Evolutionary conservation across 2,888 invertebrate genomes (phyloP), one percentile per base, ranked within the genome.

Genomic region (Epinotia nisella): DNA sequence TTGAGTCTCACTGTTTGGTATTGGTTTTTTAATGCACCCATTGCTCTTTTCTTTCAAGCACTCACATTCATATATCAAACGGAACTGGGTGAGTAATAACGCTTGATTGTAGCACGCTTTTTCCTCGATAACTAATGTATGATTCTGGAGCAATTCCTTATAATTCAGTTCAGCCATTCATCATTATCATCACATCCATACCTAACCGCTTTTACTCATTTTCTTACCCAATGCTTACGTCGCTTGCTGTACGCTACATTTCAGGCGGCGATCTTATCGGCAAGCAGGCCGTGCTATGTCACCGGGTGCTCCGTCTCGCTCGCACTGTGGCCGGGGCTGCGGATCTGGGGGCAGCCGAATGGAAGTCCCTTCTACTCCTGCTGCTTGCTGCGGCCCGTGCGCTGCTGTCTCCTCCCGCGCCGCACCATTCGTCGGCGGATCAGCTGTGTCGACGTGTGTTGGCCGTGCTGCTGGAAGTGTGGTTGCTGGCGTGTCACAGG

Each of bases 371-470:
- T 51, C 93, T 99, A 62, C 92, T 98, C 74, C 97, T 99, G 89
- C 94, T 99, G 77, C 93, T 99, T 75, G 86, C 90, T 0, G 92
- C 99, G 49, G 99, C 98, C 83, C 97, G 98, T 79, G 97, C 98
- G 10, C 93, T 99, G 53, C 94, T 99, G 75, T 96, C 98, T 1
- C 98, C 99, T 29, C 99, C 99, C 7, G 97, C 97, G 5, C 96
- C 98, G 41, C 97, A 97, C 91, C 98, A 98, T 90, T 97, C 98
- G 83, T 98, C 98, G n/a, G 98, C 98, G 0, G 98, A 98, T 87
- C 98, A 99, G 86, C 94, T 99, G 59, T 98, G 98, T 86, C 98
- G 99, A 88, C 94, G 99, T 49, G 98, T 99, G 67, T 94, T 99
- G 5, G 98, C 98, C 78, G 99, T 99, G 49, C 94, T 99, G 70